Evolutionary conservation across 2,888 invertebrate species (phyloP).

Genomic region (Serripes groenlandicus): DNA sequence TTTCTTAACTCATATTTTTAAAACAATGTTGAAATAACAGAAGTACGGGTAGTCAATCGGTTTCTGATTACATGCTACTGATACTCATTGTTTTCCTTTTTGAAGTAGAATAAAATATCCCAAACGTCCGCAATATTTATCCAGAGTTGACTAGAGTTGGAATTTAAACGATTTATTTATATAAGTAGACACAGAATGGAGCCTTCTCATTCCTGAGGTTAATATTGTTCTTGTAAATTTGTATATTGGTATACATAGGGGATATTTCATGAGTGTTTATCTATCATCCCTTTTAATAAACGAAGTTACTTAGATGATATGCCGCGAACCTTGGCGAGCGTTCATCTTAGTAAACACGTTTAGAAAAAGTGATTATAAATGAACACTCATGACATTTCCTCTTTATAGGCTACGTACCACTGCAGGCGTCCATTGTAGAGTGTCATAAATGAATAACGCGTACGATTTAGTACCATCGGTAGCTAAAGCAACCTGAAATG

Average conservation of each 20-base stretch:
- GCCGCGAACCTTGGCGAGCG: not conserved
- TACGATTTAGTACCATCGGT: constrained; percentile 38
- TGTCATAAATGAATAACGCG: constrained; percentile 42
- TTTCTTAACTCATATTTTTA: no score
- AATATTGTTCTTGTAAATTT: not conserved
- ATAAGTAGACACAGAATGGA: no score
- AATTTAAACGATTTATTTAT: no score
- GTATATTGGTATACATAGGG: not conserved
- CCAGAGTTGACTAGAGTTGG: no score
- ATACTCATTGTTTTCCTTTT: no score
- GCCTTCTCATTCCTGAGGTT: no score
- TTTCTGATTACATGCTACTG: no score
- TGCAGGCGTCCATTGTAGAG: constrained; percentile 29
- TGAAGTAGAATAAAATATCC: no score
- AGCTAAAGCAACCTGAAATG: constrained; percentile 42
- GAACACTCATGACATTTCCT: not conserved
- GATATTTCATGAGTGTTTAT: not conserved
- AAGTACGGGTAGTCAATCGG: no score
- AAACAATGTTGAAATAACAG: no score
- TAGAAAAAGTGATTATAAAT: not conserved
- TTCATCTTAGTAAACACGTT: not conserved
- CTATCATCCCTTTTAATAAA: not conserved
- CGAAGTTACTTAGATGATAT: not conserved
- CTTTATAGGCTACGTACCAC: constrained; percentile 30
- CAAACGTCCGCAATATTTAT: no score